Conservation (phyloP, 2,113 vertebrate genomes). For the Rousettus leschenaultii region DNA sequence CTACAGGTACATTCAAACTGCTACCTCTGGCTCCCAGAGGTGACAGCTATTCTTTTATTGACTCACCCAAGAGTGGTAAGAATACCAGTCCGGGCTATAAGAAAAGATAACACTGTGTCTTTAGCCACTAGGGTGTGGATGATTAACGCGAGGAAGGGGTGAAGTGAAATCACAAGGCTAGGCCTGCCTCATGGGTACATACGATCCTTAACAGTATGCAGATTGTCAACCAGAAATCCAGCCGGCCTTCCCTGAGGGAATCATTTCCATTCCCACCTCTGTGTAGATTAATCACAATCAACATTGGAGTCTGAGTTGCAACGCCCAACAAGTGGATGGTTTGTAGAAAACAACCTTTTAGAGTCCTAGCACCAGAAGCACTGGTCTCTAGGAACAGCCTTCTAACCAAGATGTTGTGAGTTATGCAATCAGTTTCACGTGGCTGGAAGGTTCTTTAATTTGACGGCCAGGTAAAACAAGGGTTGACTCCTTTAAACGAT, state of each 20-base stretch:
- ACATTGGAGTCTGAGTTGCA: not conserved
- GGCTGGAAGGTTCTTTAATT: conserved; percentile 60
- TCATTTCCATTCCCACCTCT: not conserved
- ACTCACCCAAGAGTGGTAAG: not conserved
- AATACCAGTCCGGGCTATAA: not conserved
- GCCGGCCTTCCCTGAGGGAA: not conserved
- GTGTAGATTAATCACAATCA: not conserved
- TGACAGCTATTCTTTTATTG: not conserved
- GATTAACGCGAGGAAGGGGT: not conserved
- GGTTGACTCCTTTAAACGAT: conserved; percentile 41
- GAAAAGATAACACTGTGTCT: not conserved
- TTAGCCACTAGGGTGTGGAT: not conserved
- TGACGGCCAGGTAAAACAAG: conserved; percentile 61
- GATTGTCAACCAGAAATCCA: not conserved
- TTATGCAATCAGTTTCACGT: conserved; percentile 54
- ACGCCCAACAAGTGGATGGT: not conserved
- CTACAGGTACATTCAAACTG: not conserved
- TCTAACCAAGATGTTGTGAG: conserved; percentile 14
- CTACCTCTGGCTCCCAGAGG: not conserved
- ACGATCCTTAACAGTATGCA: not conserved
- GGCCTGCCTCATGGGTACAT: not conserved
- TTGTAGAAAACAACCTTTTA: conserved; percentile 19
- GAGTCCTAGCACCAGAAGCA: not conserved
- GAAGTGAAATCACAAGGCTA: not conserved
- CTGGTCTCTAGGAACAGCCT: not conserved